Evolutionary conservation across 2,888 invertebrate species (phyloP).

Genomic region (Cheiracanthium punctorium): DNA sequence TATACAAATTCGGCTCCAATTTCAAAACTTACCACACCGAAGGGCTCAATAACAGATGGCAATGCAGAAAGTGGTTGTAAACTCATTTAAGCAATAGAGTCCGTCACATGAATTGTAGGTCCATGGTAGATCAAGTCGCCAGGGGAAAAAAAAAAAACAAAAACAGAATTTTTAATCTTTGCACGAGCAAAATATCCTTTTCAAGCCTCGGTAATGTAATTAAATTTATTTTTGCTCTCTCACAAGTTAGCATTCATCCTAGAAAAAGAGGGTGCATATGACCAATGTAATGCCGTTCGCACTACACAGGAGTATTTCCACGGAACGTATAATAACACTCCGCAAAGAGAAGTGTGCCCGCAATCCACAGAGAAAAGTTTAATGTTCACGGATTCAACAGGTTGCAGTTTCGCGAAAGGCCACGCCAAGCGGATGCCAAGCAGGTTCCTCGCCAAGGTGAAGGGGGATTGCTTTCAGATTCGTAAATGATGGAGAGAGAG

Average conservation of each 20-base stretch:
- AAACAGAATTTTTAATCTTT: no score
- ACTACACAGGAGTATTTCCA: no score
- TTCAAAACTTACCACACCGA: conserved; percentile 54
- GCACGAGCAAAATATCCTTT: no score
- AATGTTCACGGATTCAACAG: conserved; percentile 15
- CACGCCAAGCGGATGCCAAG: conserved; percentile 4
- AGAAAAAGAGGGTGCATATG: no score
- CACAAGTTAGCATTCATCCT: no score
- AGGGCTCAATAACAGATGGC: conserved; percentile 30
- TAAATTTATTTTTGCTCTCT: conserved; percentile 10
- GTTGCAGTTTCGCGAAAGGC: neutral
- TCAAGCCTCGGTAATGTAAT: no score
- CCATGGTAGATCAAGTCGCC: neutral
- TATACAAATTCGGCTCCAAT: no score
- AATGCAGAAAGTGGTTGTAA: conserved; percentile 36
- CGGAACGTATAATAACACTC: no score
- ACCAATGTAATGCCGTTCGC: no score
- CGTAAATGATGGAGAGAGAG: no score
- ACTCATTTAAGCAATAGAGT: conserved; percentile 32
- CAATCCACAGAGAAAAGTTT: conserved; percentile 12
- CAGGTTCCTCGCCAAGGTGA: neutral
- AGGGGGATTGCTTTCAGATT: no score
- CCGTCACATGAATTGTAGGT: conserved; percentile 21
- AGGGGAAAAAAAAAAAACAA: neutral
- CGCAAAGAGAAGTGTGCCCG: conserved; percentile 6